phyloP scores from a whole-genome alignment of 2,113 vertebrate genomes.

The Otocyon megalotis region DNA sequence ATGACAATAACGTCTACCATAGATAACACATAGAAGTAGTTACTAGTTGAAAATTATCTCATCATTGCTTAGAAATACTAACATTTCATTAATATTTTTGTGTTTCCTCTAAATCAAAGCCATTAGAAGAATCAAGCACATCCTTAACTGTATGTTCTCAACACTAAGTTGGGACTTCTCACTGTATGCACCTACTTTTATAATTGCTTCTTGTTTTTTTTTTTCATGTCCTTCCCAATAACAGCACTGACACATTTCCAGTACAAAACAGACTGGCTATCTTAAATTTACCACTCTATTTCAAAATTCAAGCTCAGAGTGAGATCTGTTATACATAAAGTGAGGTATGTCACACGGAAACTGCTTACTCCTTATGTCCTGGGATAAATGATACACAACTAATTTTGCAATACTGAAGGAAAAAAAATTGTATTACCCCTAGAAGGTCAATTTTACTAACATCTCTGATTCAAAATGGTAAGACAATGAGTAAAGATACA shows the following conservation, averaged over 20 bases:
- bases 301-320: constrained; percentile 31
- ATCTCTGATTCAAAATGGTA: constrained; percentile 44
- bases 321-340: neutral
- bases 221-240: constrained; percentile 32
- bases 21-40: neutral
- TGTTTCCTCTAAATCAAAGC: neutral
- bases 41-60: neutral
- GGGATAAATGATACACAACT: neutral
- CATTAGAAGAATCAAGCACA: neutral
- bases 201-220: neutral
- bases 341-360: neutral
- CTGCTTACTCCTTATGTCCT: neutral
- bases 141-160: constrained; percentile 16
- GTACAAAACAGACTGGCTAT: constrained; percentile 20
- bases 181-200: neutral
- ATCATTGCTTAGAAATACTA: constrained; percentile 14
- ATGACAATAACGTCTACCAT: neutral
- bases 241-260: neutral
- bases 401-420: constrained; percentile 14
- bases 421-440: neutral
- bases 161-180: neutral
- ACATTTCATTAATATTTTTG: constrained; percentile 37
- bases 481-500: neutral
- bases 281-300: constrained; percentile 22
- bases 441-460: neutral